These are phyloP conservation scores for Tonatia bakeri DNA, from an alignment of 2,113 vertebrate species.

Conservation along the genomic window DNA sequence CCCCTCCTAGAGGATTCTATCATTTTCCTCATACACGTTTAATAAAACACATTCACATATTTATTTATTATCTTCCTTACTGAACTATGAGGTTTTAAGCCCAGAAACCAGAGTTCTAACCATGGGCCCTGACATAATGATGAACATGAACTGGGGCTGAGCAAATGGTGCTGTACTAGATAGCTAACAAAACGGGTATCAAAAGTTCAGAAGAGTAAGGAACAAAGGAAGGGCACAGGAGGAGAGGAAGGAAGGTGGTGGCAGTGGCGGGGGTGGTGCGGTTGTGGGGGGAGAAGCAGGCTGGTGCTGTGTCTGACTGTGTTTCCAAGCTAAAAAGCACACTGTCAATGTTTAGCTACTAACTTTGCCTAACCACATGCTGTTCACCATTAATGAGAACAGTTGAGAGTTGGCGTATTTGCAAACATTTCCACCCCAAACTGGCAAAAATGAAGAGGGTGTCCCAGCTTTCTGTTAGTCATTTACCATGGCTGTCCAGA, in stretches of 20 bases:
- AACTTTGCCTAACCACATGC: slow-evolving; percentile 26
- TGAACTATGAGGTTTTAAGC: not conserved
- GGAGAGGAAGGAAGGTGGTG: not conserved
- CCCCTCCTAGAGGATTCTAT: not conserved
- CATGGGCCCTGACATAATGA: not conserved
- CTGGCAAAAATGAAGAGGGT: not conserved
- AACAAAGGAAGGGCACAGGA: not conserved
- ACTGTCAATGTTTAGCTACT: not conserved
- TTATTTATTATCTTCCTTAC: not conserved
- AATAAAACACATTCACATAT: not conserved
- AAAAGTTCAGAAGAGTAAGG: not conserved
- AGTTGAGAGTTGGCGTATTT: slow-evolving; percentile 33
- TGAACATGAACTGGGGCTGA: not conserved
- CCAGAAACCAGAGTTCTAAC: not conserved
- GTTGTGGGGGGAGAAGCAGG: not conserved
- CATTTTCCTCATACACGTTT: not conserved
- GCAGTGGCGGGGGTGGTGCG: not conserved
- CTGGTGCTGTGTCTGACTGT: not conserved
- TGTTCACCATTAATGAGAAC: slow-evolving; percentile 52
- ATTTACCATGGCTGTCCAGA: slow-evolving; percentile 21
- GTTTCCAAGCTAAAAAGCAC: not conserved
- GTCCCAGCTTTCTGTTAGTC: slow-evolving; percentile 41
- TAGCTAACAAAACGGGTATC: not conserved
- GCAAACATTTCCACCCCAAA: slow-evolving; percentile 57
- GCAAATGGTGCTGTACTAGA: not conserved